phyloP scores from a whole-genome alignment of 2,797 vertebrate genomes.

The Aplochiton taeniatus region DNA sequence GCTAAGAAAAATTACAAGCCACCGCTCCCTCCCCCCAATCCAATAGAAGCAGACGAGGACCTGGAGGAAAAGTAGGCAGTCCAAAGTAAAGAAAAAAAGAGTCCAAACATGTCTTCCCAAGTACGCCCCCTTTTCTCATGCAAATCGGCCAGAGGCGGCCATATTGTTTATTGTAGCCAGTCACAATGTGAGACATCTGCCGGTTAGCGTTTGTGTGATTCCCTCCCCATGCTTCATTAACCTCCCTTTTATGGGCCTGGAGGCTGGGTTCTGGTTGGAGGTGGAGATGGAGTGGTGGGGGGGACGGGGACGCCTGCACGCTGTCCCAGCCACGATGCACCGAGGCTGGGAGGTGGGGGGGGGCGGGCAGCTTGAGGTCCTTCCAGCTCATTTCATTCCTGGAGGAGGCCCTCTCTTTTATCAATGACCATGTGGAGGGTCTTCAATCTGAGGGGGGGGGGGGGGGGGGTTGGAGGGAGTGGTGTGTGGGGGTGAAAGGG shows the following conservation, averaged over 20 bases:
- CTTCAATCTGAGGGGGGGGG: slow-evolving; percentile 63
- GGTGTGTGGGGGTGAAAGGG: slow-evolving; percentile 14
- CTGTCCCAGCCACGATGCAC: slow-evolving; percentile 51
- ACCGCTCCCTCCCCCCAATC: slow-evolving; percentile 14
- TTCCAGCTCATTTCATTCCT: slow-evolving; percentile 92
- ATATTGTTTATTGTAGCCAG: slow-evolving; percentile 82
- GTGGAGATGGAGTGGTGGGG: slow-evolving; percentile 53
- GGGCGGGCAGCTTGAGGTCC: slow-evolving; percentile 83
- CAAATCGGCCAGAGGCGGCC: slow-evolving; percentile 77
- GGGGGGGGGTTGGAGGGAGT: too few relatives aligned
- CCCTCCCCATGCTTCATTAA: slow-evolving; percentile 89
- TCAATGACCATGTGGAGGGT: slow-evolving; percentile 84
- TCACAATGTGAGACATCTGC: slow-evolving; percentile 85
- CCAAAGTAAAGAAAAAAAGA: slow-evolving; percentile 58
- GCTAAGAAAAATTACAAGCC: slow-evolving; percentile 47
- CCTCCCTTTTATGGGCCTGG: slow-evolving; percentile 79
- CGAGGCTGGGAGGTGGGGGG: slow-evolving; percentile 42
- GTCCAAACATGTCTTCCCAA: slow-evolving; percentile 79
- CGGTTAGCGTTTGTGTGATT: slow-evolving; percentile 83
- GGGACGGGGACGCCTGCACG: slow-evolving; percentile 59
- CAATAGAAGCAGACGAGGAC: slow-evolving; percentile 37
- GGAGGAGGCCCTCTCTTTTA: slow-evolving; percentile 78
- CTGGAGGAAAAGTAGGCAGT: slow-evolving; percentile 48
- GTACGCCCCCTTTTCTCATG: slow-evolving; percentile 78
- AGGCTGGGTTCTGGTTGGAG: slow-evolving; percentile 45